Conservation (phyloP, 2,888 invertebrate species). For the Lasiommata megera region DNA sequence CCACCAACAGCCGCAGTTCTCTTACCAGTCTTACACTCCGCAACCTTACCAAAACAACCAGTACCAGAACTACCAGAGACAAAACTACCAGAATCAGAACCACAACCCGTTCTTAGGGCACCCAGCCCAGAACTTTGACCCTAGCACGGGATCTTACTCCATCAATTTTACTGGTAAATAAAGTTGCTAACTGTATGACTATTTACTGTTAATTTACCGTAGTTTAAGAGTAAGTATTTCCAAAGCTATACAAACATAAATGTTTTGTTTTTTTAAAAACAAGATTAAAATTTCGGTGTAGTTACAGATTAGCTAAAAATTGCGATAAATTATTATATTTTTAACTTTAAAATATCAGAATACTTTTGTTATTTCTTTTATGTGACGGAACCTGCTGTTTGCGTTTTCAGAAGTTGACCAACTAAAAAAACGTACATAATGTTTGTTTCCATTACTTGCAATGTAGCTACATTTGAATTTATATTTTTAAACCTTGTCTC, state of each 20-base stretch:
- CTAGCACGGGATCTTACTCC: constrained; percentile 88
- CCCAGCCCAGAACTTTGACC: constrained; percentile 87
- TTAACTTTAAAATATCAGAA: no score
- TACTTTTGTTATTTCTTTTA: no score
- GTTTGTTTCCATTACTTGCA: no score
- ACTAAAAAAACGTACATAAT: no score
- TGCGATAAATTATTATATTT: no score
- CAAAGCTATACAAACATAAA: neutral
- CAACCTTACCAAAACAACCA: constrained; percentile 54
- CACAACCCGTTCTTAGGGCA: constrained; percentile 83
- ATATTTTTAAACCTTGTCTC: no score
- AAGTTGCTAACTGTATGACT: neutral
- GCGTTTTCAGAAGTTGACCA: no score
- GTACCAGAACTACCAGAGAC: constrained; percentile 49
- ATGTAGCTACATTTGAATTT: no score
- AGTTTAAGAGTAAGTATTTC: neutral
- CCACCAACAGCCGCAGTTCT: constrained; percentile 69
- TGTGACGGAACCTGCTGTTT: no score
- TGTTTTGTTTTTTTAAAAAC: neutral
- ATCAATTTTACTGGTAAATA: constrained; percentile 85
- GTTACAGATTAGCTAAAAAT: no score
- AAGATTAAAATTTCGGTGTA: neutral
- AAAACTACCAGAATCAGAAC: constrained; percentile 54
- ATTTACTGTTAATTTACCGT: neutral
- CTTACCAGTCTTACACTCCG: constrained; percentile 63